These are phyloP conservation scores for Phoebastria nigripes DNA, from an alignment of 2,797 vertebrate genomes.

Conservation along the genomic window DNA sequence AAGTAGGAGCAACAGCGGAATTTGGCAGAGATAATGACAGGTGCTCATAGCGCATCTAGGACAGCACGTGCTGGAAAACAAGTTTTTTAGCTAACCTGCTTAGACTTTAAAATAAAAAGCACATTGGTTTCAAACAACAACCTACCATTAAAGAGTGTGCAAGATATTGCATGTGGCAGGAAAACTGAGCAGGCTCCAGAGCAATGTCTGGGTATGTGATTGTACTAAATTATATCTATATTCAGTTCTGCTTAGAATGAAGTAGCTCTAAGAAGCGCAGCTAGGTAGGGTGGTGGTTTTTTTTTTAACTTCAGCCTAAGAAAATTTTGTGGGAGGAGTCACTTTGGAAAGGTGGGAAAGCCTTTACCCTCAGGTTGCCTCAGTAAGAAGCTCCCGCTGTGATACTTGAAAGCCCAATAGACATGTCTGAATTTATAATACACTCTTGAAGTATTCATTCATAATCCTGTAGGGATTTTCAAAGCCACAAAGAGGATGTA, in stretches of 20 bases:
- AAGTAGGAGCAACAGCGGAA: background rate
- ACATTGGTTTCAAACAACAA: background rate
- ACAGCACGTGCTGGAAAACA: background rate
- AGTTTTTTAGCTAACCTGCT: background rate
- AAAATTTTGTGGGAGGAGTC: slow-evolving; percentile 71
- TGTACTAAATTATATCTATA: background rate
- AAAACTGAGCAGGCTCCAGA: background rate
- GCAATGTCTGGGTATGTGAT: background rate
- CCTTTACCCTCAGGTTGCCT: slow-evolving; percentile 67
- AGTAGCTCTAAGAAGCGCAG: slow-evolving; percentile 25
- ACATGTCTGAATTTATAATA: slow-evolving; percentile 70
- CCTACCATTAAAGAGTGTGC: background rate
- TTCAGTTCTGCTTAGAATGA: background rate
- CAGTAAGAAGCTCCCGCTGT: slow-evolving; percentile 66
- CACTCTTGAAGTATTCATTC: slow-evolving; percentile 70
- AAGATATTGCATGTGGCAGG: background rate
- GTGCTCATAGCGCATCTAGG: background rate
- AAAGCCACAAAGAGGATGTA: slow-evolving; percentile 57
- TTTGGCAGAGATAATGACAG: background rate
- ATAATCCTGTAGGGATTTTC: slow-evolving; percentile 70
- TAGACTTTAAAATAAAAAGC: background rate
- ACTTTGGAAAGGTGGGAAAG: slow-evolving; percentile 65
- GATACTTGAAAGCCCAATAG: slow-evolving; percentile 71
- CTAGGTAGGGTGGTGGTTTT: background rate
- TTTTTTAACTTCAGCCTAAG: slow-evolving; percentile 65